A percentile compares a stretch with the other conserved stretches of the same genome.
phyloP scores from a whole-genome alignment of 2,888 invertebrate genomes.

The Lasioglossum oenotherae region DNA sequence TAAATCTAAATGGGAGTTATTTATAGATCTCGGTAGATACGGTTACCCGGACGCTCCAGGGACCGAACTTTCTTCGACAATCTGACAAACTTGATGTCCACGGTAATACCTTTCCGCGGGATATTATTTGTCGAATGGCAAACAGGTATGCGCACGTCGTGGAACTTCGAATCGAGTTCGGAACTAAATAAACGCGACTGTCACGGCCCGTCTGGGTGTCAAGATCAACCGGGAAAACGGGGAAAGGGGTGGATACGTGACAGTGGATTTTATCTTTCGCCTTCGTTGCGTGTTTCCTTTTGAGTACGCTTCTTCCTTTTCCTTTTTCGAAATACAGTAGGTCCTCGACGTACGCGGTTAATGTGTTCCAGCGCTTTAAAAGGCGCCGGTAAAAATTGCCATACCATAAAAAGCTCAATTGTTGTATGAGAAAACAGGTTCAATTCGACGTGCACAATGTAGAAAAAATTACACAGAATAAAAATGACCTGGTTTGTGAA shows the following conservation, averaged over 20 bases:
- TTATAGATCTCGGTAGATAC: constrained; percentile 72
- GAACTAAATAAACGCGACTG: constrained; percentile 38
- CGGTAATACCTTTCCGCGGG: constrained; percentile 59
- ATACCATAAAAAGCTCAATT: no score
- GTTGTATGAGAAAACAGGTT: no score
- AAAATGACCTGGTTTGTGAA: no score
- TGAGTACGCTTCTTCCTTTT: neutral
- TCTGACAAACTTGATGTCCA: constrained; percentile 66
- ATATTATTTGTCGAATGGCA: constrained; percentile 64
- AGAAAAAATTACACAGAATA: no score
- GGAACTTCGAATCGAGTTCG: constrained; percentile 65
- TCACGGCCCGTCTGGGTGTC: neutral
- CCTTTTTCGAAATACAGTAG: no score
- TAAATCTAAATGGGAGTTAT: constrained; percentile 81
- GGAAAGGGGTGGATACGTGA: neutral
- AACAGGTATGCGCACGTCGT: constrained; percentile 30
- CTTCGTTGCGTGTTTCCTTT: neutral
- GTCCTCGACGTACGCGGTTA: no score
- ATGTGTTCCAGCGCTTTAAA: no score
- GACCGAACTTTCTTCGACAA: constrained; percentile 69
- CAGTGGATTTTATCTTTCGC: constrained; percentile 1
- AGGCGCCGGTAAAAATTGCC: no score
- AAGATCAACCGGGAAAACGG: constrained; percentile 7
- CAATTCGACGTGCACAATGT: no score
- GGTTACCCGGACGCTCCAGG: constrained; percentile 59